Base-by-base conservation (phyloP, 2,113 vertebrate species). In the Cyanoderma ruficeps region DNA sequence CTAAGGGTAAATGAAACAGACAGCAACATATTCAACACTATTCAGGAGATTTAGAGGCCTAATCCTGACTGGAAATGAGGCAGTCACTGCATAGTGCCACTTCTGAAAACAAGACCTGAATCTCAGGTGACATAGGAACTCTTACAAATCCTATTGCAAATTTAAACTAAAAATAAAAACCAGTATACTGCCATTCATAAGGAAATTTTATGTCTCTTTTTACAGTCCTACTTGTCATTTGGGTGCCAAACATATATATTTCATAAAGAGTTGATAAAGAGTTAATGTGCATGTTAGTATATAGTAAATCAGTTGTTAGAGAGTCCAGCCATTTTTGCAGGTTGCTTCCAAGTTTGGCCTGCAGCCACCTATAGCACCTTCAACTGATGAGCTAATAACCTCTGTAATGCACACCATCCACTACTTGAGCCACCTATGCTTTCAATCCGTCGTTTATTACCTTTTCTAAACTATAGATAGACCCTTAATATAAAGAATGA, bases 401-500 rank as follows among this genome's bases (percentile, higher is more conserved):
- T 83, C 76, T 79, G 70, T 74, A 93, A 89, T 35, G 60, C 63
- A 88, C 67, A 85, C 39, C 79, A 94, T 56, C 87, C 55, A 61
- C 85, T 87, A 15, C 42, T 74, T 61, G 33, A 93, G 85, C 90
- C 85, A 77, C 71, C 91, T 80, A 46, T 80, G 93, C 89, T 92
- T 94, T 94, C 96, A 87, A 80, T 95, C 87, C 65, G 70, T 65
- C 93, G 88, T 91, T 95, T 96, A 96, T 93, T 96, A 87, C 91
- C 84, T 85, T 96, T 94, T 72, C 75, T 91, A 94, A 94, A 94
- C 75, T 88, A 80, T 39, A 87, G 89, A 87, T 91, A 89, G 92
- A 77, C 76, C 60, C 80, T 95, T 96, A 94, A 91, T 95, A 94
- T 93, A 96, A 97, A 93, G 94, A 93, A 97, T 95, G 94, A 96